Evolutionary conservation across 2,888 invertebrate species (phyloP), one percentile per base, ranked within the genome.

Genomic region (Agonopterix subpropinquella): DNA sequence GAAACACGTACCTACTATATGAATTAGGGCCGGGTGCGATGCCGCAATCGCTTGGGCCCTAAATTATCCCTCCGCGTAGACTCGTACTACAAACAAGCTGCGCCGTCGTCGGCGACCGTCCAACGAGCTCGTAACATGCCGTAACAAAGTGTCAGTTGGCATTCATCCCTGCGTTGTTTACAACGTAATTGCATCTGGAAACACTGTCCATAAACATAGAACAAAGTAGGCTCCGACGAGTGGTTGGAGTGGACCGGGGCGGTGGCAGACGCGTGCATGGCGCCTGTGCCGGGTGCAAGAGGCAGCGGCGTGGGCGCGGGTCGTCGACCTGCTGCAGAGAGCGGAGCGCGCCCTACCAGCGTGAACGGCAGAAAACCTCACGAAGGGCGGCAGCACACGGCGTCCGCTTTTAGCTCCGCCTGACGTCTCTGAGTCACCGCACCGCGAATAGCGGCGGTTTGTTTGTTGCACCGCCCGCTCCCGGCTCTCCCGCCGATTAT

Each of bases 351-450:
- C 62, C 82, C 81, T 82, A 78, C 79, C 76, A 73, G 77, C 77
- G 78, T 75, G 74, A 77, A 76, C 78, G 78, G 80, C 78, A 81
- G 78, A 80, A 81, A 85, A 83, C 79, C 86, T 85, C 76, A 71
- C 80, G 85, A 86, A 88, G 87, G 87, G 80, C 80, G 81, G 81
- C 87, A 79, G 83, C 83, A 76, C 80, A 80, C 83, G 79, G 79
- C 64, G 74, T 83, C 88, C 87, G 84, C 86, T 80, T 88, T 81
- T 88, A 88, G 88, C 88, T 79, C 82, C 78, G 81, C 71, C 82
- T 82, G 79, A 79, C 80, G 82, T 66, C 69, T 77, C 76, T 89
- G 88, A 88, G 77, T 88, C 87, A 88, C 77, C 79, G 70, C 74
- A 69, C 81, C 80, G 77, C 78, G 85, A 87, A 88, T 87, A 87